phyloP scores from a whole-genome alignment of 2,797 vertebrate genomes.

The Rhabdomys pumilio region DNA sequence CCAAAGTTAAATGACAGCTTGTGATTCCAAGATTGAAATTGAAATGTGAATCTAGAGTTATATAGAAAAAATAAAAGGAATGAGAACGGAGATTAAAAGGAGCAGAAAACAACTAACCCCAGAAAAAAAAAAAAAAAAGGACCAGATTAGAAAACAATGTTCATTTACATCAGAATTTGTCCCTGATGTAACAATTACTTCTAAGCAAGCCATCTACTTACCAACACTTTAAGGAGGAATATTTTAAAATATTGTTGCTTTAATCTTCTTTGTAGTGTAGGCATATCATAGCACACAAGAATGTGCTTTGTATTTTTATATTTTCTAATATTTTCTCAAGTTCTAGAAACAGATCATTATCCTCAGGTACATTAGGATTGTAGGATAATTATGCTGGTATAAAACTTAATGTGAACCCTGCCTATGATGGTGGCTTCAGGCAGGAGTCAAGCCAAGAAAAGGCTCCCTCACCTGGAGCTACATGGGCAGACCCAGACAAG shows the following conservation, averaged over 20 bases:
- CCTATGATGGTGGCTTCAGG: not conserved
- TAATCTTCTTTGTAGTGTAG: not conserved
- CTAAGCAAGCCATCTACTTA: not conserved
- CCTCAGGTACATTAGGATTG: slow-evolving; percentile 42
- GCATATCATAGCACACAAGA: not conserved
- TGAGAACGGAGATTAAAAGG: not conserved
- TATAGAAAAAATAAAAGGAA: not conserved
- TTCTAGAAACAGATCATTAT: slow-evolving; percentile 68
- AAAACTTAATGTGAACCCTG: not conserved
- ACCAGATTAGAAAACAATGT: slow-evolving; percentile 13
- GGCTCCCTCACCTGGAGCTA: rapidly evolving
- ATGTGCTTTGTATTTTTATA: not conserved
- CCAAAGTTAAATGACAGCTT: too few relatives aligned
- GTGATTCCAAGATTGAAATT: too few relatives aligned
- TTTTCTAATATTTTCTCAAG: slow-evolving; percentile 48
- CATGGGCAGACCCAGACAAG: not conserved
- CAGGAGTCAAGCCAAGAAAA: not conserved
- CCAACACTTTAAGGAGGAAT: not conserved
- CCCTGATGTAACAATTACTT: not conserved
- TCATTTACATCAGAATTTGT: slow-evolving; percentile 1
- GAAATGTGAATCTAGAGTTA: too few relatives aligned
- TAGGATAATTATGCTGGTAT: slow-evolving; percentile 66
- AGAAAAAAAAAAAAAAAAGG: not conserved
- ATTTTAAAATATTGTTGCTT: not conserved
- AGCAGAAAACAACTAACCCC: not conserved